Base-by-base conservation (phyloP, 2,888 invertebrate species). In the Ornithoptera priamus region DNA sequence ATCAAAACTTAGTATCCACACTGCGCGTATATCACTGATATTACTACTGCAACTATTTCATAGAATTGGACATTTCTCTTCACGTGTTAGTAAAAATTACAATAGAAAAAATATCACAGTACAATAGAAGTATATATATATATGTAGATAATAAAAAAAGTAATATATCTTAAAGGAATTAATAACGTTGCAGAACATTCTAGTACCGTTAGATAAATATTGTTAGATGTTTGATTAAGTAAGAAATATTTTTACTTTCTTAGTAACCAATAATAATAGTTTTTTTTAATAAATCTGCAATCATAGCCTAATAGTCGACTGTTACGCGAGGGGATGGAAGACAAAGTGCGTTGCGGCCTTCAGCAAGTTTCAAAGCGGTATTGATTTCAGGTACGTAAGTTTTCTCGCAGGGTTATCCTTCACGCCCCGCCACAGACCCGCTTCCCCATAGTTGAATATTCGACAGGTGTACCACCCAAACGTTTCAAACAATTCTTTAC, bases 1-100 rank as follows among this genome's bases (percentile, higher is more conserved):
- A 68, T 68, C 63, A 64, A 39, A 68, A 68, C 68, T 68, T 64
- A 68, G 59, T 50, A 64, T 53, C 64, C 39, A 64, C 59, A 63
- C 63, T 18, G 68, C 36, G 53, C 64, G 60, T 68, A 64, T 68
- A 68, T 68, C 64, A 68, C 68, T 59, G 59, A 68, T 64, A 68
- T 63, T 64, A 68, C 68, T 68, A 59, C 63, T 63, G 68, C 62
- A 68, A 63, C 68, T 63, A 68, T 63, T 62, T 59, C 64, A 63
- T 22, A 30, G 60, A 60, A 68, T 68, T 68, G 68, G 50, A 64
- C 20, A 68, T 59, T 46, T 63, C 42, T 63, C 68, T 58, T 62
- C 22, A 36, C 50, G 17, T 67, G n/a, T 61, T n/a, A 61, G 30
- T 53, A 39, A 53, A 58, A 58, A 24, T 22, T 58, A n/a, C 10